Conservation (phyloP, 2,113 vertebrate species). For the Synchiropus splendidus region DNA sequence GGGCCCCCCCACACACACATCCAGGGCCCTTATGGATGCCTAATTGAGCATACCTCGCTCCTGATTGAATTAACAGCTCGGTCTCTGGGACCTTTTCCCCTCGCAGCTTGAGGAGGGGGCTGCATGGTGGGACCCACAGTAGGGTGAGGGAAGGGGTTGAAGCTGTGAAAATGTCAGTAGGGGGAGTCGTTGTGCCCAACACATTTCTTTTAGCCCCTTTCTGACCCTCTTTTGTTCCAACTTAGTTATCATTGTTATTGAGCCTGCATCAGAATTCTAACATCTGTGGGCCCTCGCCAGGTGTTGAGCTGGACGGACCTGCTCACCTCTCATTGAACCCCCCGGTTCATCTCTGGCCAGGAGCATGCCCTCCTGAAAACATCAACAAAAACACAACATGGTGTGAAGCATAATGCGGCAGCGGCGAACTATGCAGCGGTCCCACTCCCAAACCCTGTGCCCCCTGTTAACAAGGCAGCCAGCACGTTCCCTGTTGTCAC, state of each 20-base stretch:
- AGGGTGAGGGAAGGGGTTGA: background rate
- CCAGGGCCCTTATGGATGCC: conserved; percentile 68
- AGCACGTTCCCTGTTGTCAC: conserved; percentile 57
- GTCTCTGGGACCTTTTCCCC: conserved; percentile 64
- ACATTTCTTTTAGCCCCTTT: no score
- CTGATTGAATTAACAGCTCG: conserved; percentile 78
- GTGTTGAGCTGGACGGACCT: conserved; percentile 15
- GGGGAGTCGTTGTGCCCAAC: no score
- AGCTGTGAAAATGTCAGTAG: no score
- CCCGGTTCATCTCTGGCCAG: conserved; percentile 33
- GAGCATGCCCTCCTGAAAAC: conserved; percentile 34
- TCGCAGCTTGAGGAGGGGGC: conserved; percentile 29
- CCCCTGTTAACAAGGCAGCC: conserved; percentile 59
- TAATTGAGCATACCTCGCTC: conserved; percentile 71
- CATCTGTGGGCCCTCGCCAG: conserved; percentile 2
- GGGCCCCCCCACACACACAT: conserved; percentile 50
- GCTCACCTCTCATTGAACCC: conserved; percentile 68
- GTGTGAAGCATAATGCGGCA: conserved; percentile 42
- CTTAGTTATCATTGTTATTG: no score
- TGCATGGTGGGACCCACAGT: conserved; percentile 15
- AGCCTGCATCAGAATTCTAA: no score
- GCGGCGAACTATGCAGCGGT: conserved; percentile 53
- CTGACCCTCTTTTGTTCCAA: no score
- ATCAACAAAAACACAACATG: conserved; percentile 40
- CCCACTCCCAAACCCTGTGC: conserved; percentile 35